Base-by-base conservation (phyloP, 1,140 invertebrate genomes). In the Caenorhabditis brenneri region DNA sequence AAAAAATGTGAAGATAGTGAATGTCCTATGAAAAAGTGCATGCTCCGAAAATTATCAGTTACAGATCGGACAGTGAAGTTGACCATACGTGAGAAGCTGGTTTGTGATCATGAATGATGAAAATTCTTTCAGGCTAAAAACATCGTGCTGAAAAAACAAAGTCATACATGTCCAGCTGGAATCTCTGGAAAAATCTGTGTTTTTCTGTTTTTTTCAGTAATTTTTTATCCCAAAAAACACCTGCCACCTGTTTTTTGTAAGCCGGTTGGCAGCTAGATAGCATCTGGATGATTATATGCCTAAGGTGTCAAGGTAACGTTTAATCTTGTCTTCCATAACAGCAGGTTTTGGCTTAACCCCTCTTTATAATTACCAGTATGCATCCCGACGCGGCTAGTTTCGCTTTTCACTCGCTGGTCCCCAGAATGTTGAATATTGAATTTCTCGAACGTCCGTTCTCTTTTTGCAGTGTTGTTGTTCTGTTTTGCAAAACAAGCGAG, bases 401-500 rank as follows among this genome's bases (percentile, higher is more conserved):
- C 24, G 42, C n/a, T 19, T 22, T 74, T 24, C n/a, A 12, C 39
- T 42, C 33, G 10, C 19, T 74, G 65, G 65, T 74, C 65, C 65
- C 65, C 36, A 74, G 36, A 74, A 74, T 42, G 65, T 74, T 74
- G 65, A 74, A 74, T 74, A 74, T 74, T 74, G 46, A 74, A 74
- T 74, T 74, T 74, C 65, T 42, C 36, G 65, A 74, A 74, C 65
- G 36, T n/a, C 36, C 65, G 65, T 74, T 74, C 65, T n/a, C 65
- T 74, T 74, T 74, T 74, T 74, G 65, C 65, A 74, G 65, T 74
- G 65, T 74, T 74, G 65, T 74, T 74, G 65, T 74, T 74, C 65
- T 74, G 65, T 74, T 74, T 74, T 74, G 65, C 65, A 74, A 74
- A 74, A 74, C 65, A 74, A 42, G 65, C 65, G 65, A 74, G 65